Base-by-base conservation (phyloP, 2,797 vertebrate genomes). In the Pangasius sanitwongsei region DNA sequence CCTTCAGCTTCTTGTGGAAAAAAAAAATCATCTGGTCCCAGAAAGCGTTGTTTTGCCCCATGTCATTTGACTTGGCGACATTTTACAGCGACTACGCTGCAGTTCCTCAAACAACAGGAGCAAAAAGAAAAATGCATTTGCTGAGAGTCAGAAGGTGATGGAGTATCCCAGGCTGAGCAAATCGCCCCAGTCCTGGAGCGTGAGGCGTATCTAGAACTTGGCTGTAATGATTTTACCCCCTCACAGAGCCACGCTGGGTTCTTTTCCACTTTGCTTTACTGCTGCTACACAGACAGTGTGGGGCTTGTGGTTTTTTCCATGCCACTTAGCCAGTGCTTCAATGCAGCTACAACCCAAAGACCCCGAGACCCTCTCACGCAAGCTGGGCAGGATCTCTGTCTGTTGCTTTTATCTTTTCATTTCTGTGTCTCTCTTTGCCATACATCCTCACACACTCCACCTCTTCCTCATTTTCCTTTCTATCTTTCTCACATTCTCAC, bases 231-330 rank as follows among this genome's bases (percentile, higher is more conserved):
- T 91, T 80, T 89, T 92, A 88, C 88, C 86, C 86, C 81, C 74
- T 92, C 90, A 87, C 90, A 4, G 82, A 70, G 44, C 70, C 88
- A 88, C 86, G 74, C 87, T 70, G 83, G 63, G 31, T 50, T 89
- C 87, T 88, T 93, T 92, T 93, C 93, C 92, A 92, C 89, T 90
- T 92, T 80, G 87, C 90, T 92, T 94, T 92, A 92, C 91, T 86
- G 88, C 50, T 61, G n/a, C 87, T n/a, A 41, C 53, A 81, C 75
- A 96, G 95, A 96, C 95, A 93, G 91, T 87, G 88, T 90, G 95
- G 94, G 94, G 95, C 95, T 95, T 95, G 94, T 94, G 96, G 95
- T 95, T 96, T 94, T 89, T 91, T 90, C 86, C 81, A 55, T 92
- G 89, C 87, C 90, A 91, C 85, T 92, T 88, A 89, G 75, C 67